Percentiles rank a stretch among this genome's conserved stretches.
These are phyloP conservation scores for Brachionichthys hirsutus DNA, from an alignment of 2,113 vertebrate genomes.

Conservation along the genomic window DNA sequence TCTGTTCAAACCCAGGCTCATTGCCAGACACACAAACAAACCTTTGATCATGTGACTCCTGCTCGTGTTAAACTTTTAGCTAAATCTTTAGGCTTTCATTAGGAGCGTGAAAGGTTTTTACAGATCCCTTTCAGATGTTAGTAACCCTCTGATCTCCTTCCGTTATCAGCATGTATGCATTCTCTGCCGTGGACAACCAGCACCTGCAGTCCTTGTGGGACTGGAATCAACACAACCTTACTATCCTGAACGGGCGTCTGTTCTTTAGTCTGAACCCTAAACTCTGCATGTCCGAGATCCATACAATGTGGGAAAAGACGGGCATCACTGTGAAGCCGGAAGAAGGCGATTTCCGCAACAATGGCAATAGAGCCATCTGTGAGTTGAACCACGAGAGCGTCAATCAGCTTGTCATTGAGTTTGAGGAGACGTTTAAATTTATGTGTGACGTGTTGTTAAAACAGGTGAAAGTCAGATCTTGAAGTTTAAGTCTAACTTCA, in stretches of 20 bases:
- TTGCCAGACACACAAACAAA: no score
- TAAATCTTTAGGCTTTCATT: not conserved
- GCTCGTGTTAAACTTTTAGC: constrained; percentile 25
- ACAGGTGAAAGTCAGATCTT: constrained; percentile 91
- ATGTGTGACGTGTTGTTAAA: constrained; percentile 24
- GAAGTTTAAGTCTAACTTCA: constrained; percentile 87
- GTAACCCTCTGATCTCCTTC: constrained; percentile 26
- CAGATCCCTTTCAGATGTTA: not conserved
- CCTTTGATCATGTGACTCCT: constrained; percentile 4
- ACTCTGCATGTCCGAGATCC: constrained; percentile 93
- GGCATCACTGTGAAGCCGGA: constrained; percentile 84
- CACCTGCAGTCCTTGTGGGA: constrained; percentile 95
- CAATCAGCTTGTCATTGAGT: no score
- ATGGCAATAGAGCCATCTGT: constrained; percentile 95
- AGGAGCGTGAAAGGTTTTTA: no score
- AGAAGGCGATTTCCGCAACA: constrained; percentile 89
- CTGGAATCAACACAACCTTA: constrained; percentile 95
- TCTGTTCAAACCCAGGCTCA: constrained; percentile 9
- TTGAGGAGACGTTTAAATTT: not conserved
- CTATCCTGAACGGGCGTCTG: constrained; percentile 89
- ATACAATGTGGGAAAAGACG: constrained; percentile 91
- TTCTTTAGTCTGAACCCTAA: constrained; percentile 95
- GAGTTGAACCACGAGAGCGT: constrained; percentile 68
- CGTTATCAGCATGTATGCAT: constrained; percentile 85
- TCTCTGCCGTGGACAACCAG: constrained; percentile 94